Evolutionary conservation across 1,140 invertebrate species (phyloP).

Genomic region (Spodoptera frugiperda): DNA sequence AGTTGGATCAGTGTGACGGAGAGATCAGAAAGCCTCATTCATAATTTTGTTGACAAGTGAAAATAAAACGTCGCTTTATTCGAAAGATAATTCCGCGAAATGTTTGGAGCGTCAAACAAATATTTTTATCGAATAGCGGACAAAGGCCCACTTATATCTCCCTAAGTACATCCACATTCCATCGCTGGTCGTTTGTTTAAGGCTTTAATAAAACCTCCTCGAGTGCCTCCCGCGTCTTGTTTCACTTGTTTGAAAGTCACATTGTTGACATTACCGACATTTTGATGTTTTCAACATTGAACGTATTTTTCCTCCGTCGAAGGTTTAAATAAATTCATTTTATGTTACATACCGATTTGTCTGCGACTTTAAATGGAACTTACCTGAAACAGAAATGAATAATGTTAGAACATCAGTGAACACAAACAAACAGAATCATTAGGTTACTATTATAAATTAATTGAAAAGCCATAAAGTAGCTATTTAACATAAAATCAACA

Average conservation of each 20-base stretch:
- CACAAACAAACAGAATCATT: no score
- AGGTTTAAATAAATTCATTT: background rate
- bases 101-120: slow-evolving; percentile 9
- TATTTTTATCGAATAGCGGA: slow-evolving; percentile 17
- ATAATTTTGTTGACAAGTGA: no score
- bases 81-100: background rate
- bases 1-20: no score
- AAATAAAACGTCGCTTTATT: no score
- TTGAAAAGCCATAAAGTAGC: no score
- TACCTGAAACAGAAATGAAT: slow-evolving; percentile 5
- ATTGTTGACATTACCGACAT: slow-evolving; percentile 8
- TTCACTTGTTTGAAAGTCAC: slow-evolving; percentile 10
- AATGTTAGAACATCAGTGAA: background rate
- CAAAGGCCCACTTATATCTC: background rate
- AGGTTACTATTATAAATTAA: no score
- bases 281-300: no score
- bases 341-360: slow-evolving; percentile 1
- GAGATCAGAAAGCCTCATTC: no score
- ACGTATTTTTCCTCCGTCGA: background rate
- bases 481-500: no score
- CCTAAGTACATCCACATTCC: background rate
- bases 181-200: slow-evolving; percentile 19
- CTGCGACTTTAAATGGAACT: background rate
- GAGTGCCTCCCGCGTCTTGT: slow-evolving; percentile 1
- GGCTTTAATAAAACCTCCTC: slow-evolving; percentile 31